A percentile compares a stretch with the other conserved stretches of the same genome.
phyloP scores from a whole-genome alignment of 2,797 vertebrate species.

The Alauda arvensis region DNA sequence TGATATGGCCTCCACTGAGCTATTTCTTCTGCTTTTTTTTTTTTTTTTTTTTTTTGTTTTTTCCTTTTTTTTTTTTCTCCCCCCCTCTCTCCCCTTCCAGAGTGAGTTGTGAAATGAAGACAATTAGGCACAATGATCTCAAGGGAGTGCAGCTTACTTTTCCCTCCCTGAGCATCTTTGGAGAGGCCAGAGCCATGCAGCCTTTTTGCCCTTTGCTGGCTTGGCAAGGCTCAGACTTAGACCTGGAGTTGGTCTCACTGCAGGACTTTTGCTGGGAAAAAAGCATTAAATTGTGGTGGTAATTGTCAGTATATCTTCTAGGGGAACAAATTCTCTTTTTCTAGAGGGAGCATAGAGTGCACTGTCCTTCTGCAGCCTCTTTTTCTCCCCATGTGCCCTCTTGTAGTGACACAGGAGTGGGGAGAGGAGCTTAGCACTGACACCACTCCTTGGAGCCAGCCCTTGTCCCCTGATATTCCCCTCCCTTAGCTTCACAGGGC shows the following conservation, averaged over 20 bases:
- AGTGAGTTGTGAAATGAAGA: conserved; percentile 28
- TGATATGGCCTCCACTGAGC: conserved; percentile 52
- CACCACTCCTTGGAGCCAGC: not conserved
- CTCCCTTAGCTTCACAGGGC: not conserved
- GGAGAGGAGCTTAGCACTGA: not conserved
- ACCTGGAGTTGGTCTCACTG: not conserved
- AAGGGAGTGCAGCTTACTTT: not conserved
- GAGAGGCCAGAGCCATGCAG: not conserved
- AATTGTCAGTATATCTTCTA: not conserved
- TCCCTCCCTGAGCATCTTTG: not conserved
- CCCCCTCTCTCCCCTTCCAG: not conserved
- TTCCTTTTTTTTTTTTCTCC: conserved; percentile 15
- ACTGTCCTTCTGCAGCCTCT: not conserved
- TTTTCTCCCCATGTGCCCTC: not conserved
- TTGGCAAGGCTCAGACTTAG: not conserved
- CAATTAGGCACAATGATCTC: conserved; percentile 26
- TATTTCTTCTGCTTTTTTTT: conserved; percentile 44
- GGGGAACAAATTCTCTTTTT: not conserved
- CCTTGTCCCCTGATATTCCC: not conserved
- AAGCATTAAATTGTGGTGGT: not conserved
- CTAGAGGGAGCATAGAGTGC: not conserved
- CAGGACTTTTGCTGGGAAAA: not conserved
- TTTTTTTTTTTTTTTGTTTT: conserved; percentile 15
- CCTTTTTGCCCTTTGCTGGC: not conserved
- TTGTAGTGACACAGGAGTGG: not conserved